phyloP scores from a whole-genome alignment of 2,888 invertebrate genomes.

The Notodonta dromedarius region DNA sequence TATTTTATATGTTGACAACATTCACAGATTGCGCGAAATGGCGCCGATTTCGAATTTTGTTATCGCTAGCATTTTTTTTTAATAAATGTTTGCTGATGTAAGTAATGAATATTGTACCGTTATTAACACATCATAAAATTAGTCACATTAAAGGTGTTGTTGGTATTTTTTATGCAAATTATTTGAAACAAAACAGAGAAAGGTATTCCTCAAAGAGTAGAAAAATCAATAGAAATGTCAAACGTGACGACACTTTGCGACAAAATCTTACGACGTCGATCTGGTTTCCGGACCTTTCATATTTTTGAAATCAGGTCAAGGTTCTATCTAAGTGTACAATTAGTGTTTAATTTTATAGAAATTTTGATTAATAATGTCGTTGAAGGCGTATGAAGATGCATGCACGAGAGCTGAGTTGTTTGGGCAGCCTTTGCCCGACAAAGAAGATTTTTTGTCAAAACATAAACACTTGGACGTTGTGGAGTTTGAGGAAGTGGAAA shows the following conservation, averaged over 20 bases:
- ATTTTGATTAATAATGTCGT: constrained; percentile 73
- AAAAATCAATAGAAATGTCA: constrained; percentile 52
- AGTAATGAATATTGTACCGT: neutral
- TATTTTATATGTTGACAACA: neutral
- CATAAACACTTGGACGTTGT: constrained; percentile 81
- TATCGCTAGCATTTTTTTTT: neutral
- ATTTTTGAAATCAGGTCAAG: constrained; percentile 4
- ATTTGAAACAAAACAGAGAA: neutral
- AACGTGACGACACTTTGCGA: constrained; percentile 29
- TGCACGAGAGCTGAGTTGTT: constrained; percentile 91
- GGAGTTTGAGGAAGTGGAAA: constrained; percentile 81
- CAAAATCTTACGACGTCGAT: constrained; percentile 4
- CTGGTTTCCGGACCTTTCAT: constrained; percentile 1
- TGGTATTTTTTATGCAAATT: neutral
- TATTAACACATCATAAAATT: neutral
- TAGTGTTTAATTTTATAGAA: constrained; percentile 11
- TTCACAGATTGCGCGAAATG: neutral
- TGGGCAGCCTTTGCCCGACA: constrained; percentile 87
- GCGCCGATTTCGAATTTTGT: neutral
- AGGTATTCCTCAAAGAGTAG: neutral
- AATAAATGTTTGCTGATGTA: neutral
- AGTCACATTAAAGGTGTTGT: neutral
- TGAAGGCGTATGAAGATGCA: constrained; percentile 89
- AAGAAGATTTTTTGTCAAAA: constrained; percentile 86
- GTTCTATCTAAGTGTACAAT: constrained; percentile 10